phyloP scores from a whole-genome alignment of 2,797 vertebrate genomes.

The Enteromius mattozi region DNA sequence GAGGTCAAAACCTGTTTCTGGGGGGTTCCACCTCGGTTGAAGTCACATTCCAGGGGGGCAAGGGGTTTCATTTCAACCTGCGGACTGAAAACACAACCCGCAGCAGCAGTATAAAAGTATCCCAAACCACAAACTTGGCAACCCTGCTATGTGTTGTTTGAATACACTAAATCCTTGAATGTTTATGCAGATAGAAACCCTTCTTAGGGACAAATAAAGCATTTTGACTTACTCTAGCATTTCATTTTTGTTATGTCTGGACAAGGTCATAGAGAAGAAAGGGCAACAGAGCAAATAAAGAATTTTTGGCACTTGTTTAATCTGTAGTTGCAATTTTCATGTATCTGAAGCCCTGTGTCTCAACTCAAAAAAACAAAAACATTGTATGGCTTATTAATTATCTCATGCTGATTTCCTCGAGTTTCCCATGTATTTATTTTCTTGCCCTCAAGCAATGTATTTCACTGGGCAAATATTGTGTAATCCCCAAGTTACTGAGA shows the following conservation, averaged over 20 bases:
- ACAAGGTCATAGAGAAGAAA: background rate
- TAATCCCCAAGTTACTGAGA: slow-evolving; percentile 10
- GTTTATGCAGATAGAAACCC: background rate
- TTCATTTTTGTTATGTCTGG: background rate
- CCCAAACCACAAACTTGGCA: background rate
- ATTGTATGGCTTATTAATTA: background rate
- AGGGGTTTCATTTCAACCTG: background rate
- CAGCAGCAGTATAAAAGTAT: background rate
- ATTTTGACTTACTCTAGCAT: background rate
- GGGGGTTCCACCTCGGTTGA: background rate
- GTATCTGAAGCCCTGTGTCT: background rate
- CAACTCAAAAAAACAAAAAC: background rate
- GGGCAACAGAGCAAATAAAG: background rate
- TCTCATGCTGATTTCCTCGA: background rate
- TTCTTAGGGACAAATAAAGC: background rate
- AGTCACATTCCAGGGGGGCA: background rate
- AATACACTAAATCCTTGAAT: background rate
- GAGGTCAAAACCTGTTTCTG: background rate
- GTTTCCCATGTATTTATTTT: slow-evolving; percentile 5
- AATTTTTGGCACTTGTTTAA: background rate
- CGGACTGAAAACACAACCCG: background rate
- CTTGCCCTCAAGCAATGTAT: slow-evolving; percentile 5
- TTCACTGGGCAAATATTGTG: slow-evolving; percentile 4
- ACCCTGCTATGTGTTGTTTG: background rate
- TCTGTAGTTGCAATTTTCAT: background rate